Conservation (phyloP, 1,140 invertebrate species). For the Amyelois transitella region DNA sequence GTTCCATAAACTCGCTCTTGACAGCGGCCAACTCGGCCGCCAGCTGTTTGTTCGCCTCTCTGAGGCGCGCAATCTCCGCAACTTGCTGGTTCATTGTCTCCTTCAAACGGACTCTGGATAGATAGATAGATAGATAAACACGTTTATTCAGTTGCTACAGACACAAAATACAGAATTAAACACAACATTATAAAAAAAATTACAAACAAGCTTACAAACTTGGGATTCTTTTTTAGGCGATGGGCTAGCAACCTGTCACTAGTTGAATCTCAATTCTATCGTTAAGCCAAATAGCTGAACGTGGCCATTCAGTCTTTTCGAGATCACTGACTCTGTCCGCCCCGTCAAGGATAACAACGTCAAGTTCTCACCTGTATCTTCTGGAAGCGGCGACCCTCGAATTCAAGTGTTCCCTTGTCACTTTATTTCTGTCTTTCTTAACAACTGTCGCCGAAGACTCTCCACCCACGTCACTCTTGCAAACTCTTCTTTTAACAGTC, state of each 20-base stretch:
- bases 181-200: not conserved
- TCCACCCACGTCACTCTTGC: not conserved
- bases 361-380: conserved; percentile 54
- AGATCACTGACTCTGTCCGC: too few species aligned
- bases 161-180: too few species aligned
- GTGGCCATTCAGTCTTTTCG: too few species aligned
- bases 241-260: too few species aligned
- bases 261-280: too few species aligned
- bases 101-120: conserved; percentile 44
- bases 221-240: too few species aligned
- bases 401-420: conserved; percentile 17
- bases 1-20: conserved; percentile 35
- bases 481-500: conserved; percentile 8
- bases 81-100: conserved; percentile 34
- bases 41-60: conserved; percentile 36
- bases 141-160: too few species aligned
- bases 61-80: conserved; percentile 39
- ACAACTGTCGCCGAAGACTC: conserved; percentile 1
- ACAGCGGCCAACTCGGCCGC: conserved; percentile 34
- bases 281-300: too few species aligned
- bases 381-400: conserved; percentile 48
- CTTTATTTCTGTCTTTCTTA: conserved; percentile 2
- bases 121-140: too few species aligned
- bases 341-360: too few species aligned
- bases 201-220: too few species aligned